phyloP scores from a whole-genome alignment of 1,140 invertebrate genomes.

The Fopius arisanus region DNA sequence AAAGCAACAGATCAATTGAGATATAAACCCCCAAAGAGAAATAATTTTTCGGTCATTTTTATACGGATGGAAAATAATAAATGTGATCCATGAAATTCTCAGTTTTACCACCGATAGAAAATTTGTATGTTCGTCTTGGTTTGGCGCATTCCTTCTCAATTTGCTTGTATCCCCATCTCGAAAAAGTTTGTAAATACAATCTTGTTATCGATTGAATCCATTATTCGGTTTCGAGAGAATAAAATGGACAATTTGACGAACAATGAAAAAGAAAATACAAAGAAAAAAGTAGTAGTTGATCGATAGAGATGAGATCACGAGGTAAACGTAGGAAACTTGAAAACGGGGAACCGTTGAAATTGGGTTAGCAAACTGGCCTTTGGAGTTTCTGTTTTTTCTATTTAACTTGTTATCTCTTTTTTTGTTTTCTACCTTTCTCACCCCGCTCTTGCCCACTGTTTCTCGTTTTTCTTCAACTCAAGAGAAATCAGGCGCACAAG shows the following conservation, averaged over 20 bases:
- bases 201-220: background rate
- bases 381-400: background rate
- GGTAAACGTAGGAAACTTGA: background rate
- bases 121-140: too few species aligned
- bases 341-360: background rate
- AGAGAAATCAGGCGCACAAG: slow-evolving; percentile 5
- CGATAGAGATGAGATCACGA: background rate
- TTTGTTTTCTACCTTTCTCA: background rate
- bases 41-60: too few species aligned
- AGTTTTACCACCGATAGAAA: too few species aligned
- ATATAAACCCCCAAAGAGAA: too few species aligned
- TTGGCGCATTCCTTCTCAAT: too few species aligned
- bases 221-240: background rate
- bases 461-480: background rate
- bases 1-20: too few species aligned
- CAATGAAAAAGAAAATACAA: background rate
- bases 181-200: too few species aligned
- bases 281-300: background rate
- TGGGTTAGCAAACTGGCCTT: slow-evolving; percentile 10
- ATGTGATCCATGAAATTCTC: too few species aligned
- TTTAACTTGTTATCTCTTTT: background rate
- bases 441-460: background rate
- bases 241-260: background rate
- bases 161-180: too few species aligned
- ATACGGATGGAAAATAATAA: too few species aligned